Conservation (phyloP, 2,888 invertebrate genomes). For the Morinoia aosen region DNA sequence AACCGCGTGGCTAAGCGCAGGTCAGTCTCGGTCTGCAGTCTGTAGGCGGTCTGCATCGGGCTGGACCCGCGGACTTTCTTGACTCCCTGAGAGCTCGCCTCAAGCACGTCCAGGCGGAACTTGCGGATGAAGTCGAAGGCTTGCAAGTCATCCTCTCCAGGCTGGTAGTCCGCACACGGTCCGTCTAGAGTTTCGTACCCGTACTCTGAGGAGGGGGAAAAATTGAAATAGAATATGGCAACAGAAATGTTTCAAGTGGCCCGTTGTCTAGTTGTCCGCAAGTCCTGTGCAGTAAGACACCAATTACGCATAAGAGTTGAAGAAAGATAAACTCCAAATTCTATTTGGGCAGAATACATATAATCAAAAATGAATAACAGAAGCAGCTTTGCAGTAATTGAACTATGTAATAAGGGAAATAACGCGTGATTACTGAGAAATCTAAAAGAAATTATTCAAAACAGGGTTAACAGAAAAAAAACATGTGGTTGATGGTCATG, state of each 20-base stretch:
- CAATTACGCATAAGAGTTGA: too few species aligned
- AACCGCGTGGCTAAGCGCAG: constrained; percentile 82
- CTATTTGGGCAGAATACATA: neutral
- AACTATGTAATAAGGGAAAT: neutral
- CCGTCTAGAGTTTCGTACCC: constrained; percentile 63
- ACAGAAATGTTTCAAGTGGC: neutral
- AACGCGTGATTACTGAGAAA: neutral
- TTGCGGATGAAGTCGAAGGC: constrained; percentile 86
- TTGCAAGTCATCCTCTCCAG: constrained; percentile 81
- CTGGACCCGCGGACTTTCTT: constrained; percentile 82
- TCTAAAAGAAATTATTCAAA: neutral
- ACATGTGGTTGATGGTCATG: neutral
- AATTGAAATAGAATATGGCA: neutral
- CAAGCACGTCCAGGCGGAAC: constrained; percentile 74
- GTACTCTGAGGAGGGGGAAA: constrained; percentile 56
- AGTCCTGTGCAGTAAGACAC: too few species aligned
- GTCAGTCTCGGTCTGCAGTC: constrained; percentile 82
- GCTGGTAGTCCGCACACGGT: constrained; percentile 67
- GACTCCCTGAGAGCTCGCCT: constrained; percentile 74
- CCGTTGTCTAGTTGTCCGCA: too few species aligned
- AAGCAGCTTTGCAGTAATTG: neutral
- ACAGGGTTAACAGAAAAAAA: neutral
- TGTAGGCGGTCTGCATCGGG: constrained; percentile 84
- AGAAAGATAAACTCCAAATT: neutral
- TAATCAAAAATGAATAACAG: neutral